These are phyloP conservation scores for Xiphias gladius DNA, from an alignment of 2,113 vertebrate genomes.

Conservation along the genomic window DNA sequence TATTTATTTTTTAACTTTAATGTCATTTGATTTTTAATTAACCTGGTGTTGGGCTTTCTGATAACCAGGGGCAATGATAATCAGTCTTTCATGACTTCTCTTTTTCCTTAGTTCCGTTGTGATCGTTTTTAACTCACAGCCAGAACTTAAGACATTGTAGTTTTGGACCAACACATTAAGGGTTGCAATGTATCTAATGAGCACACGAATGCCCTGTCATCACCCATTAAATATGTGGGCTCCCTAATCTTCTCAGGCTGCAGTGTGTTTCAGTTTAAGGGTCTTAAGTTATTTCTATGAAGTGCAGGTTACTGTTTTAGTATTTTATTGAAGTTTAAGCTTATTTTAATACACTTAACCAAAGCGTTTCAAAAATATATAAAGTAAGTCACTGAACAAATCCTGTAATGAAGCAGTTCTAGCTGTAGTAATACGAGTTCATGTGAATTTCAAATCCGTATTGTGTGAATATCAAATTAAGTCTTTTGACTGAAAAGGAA, in stretches of 20 bases:
- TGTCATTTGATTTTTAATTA: conserved; percentile 56
- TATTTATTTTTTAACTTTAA: conserved; percentile 83
- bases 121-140: conserved; percentile 40
- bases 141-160: conserved; percentile 4
- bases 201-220: not conserved
- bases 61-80: conserved; percentile 48
- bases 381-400: not conserved
- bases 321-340: not conserved
- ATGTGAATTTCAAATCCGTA: not conserved
- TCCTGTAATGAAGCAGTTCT: not conserved
- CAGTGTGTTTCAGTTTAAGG: not conserved
- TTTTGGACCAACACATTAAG: conserved; percentile 23
- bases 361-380: not conserved
- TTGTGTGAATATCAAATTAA: not conserved
- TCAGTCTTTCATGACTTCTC: conserved; percentile 32
- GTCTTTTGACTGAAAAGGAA: not conserved
- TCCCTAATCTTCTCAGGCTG: not conserved
- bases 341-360: not conserved
- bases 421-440: not conserved
- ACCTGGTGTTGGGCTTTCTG: conserved; percentile 45
- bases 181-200: conserved; percentile 16
- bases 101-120: conserved; percentile 14
- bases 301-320: not conserved
- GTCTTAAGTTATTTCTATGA: not conserved
- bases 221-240: conserved; percentile 54